These are phyloP conservation scores for Phrynosoma blainvillii DNA, from an alignment of 2,113 vertebrate genomes.

Conservation along the genomic window DNA sequence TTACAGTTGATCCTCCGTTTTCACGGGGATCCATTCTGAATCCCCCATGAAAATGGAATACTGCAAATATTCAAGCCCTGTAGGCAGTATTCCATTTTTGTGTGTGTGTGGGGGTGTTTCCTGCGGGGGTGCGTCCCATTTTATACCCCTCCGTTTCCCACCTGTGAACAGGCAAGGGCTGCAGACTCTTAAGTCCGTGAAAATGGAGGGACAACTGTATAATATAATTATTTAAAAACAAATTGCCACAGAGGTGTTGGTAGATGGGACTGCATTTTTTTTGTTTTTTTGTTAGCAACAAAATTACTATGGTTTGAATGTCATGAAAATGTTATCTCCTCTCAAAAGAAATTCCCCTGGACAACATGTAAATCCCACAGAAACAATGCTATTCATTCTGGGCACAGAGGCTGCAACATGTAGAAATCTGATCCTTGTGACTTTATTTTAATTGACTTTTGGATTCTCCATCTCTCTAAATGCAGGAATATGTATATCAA, in stretches of 20 bases:
- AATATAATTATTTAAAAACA: background rate
- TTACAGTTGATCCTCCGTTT: too few relatives aligned
- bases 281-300: background rate
- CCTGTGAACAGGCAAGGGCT: too few relatives aligned
- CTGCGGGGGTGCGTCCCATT: too few relatives aligned
- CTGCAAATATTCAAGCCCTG: too few relatives aligned
- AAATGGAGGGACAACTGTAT: too few relatives aligned
- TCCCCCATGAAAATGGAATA: too few relatives aligned
- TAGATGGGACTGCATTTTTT: background rate
- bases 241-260: background rate
- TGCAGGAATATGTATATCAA: background rate
- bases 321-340: background rate
- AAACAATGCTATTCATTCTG: background rate
- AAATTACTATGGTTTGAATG: background rate
- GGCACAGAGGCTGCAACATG: background rate
- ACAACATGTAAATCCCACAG: background rate
- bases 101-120: too few relatives aligned
- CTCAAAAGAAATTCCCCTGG: background rate
- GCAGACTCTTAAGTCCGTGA: too few relatives aligned
- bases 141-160: too few relatives aligned
- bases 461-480: background rate
- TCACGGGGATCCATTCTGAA: too few relatives aligned
- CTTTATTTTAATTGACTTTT: background rate
- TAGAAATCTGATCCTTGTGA: background rate
- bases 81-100: too few relatives aligned